These are phyloP conservation scores for Oryzias celebensis DNA, from an alignment of 2,113 vertebrate species.

Conservation along the genomic window DNA sequence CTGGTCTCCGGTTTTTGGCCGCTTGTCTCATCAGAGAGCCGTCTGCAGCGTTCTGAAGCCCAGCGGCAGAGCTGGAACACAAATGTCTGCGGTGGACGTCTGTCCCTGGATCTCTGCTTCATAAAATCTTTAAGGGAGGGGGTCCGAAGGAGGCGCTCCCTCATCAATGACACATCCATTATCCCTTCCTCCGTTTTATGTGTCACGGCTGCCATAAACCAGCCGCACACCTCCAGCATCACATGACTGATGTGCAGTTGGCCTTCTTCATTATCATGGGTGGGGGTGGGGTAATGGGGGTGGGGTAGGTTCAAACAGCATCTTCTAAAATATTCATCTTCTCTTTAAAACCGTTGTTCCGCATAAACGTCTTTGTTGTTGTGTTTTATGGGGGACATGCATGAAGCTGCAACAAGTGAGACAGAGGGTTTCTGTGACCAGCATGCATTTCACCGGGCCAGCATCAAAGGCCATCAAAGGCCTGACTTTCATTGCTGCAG, in stretches of 20 bases:
- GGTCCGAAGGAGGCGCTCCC: conserved; percentile 45
- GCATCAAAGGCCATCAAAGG: not conserved
- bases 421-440: conserved; percentile 34
- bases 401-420: no score
- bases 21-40: no score
- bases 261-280: conserved; percentile 32
- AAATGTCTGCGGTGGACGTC: no score
- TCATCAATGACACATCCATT: conserved; percentile 63
- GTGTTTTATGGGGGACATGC: no score
- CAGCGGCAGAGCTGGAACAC: no score
- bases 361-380: no score
- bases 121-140: conserved; percentile 58
- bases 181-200: conserved; percentile 38
- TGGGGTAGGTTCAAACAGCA: no score
- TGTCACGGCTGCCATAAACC: conserved; percentile 47
- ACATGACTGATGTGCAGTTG: conserved; percentile 41
- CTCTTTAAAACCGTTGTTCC: conserved; percentile 5
- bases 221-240: conserved; percentile 25
- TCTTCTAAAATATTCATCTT: not conserved
- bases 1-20: no score
- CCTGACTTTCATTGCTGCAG: not conserved
- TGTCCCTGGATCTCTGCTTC: conserved; percentile 35
- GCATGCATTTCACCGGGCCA: conserved; percentile 39
- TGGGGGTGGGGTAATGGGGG: conserved; percentile 3
- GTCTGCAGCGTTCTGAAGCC: no score